Evolutionary conservation across 2,888 invertebrate genomes (phyloP), one percentile per base, ranked within the genome.

Genomic region (Melanchra persicariae): DNA sequence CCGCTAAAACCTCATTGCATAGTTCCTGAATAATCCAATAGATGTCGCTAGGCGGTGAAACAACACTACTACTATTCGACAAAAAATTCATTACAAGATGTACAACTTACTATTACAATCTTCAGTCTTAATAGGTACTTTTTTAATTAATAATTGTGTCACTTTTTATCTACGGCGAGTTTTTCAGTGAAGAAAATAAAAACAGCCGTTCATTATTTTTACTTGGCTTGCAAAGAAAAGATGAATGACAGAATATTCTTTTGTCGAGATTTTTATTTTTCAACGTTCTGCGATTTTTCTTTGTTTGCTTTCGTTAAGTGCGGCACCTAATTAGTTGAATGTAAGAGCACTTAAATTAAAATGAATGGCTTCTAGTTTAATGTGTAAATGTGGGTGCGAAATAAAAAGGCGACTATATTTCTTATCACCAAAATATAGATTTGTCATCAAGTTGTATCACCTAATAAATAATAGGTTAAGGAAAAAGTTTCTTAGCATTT

Each of bases 231-330:
- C 71, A 77, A 86, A 88, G 87, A 87, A 85, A 65, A 79, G 86
- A 89, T 86, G 88, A 88, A 84, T 82, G 80, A 79, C 85, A 86
- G 83, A 78, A 84, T 88, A 84, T 82, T 70, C 74, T 77, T 82
- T 82, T 79, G 79, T 79, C 26, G 8, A 45, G 60, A 30, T 76
- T 66, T 69, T 74, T 71, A 70, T 70, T 76, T 69, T 67, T 51
- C 24, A 64, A 58, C 64, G 49, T n/a, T n/a, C n/a, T n/a, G 61
- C 34, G 19, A 66, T 76, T 77, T 79, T 70, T 66, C 74, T 64
- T 77, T 79, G 76, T 79, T 76, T 79, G 64, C 76, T 79, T 79
- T 76, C 58, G 72, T 72, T 76, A 76, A 71, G 74, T 77, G 52
- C 74, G 58, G 70, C 43, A 70, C 47, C 58, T 75, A 77, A 74